These are phyloP conservation scores for Protomyctophum bolini DNA, from an alignment of 2,113 vertebrate species.

Conservation along the genomic window DNA sequence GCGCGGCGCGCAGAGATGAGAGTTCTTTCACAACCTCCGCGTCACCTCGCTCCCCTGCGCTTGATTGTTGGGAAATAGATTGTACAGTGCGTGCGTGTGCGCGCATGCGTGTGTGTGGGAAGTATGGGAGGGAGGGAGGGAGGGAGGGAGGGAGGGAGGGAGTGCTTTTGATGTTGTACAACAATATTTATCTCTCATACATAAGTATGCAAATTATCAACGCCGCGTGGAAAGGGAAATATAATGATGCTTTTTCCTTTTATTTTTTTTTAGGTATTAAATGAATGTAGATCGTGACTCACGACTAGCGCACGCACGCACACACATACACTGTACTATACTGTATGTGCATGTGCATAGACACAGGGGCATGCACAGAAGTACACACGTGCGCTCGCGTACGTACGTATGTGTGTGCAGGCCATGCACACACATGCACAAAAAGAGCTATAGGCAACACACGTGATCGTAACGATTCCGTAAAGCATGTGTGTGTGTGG, in stretches of 20 bases:
- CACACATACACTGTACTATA: constrained; percentile 33
- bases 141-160: constrained; percentile 31
- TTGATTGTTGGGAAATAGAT: constrained; percentile 61
- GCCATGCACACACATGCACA: too few species aligned
- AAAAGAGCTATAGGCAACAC: too few species aligned
- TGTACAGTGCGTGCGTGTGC: constrained; percentile 10
- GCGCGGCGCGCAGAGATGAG: constrained; percentile 36
- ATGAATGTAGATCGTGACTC: constrained; percentile 42
- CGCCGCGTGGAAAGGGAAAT: constrained; percentile 56
- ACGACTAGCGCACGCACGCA: not conserved
- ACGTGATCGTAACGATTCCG: too few species aligned
- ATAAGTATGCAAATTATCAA: constrained; percentile 54
- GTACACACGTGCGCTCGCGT: too few species aligned
- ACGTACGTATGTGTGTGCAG: too few species aligned
- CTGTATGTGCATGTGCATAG: too few species aligned
- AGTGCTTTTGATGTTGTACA: constrained; percentile 61
- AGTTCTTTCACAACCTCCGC: constrained; percentile 48
- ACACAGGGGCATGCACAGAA: too few species aligned
- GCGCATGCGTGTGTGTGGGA: constrained; percentile 1
- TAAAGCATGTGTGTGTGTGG: too few species aligned
- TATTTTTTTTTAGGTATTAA: constrained; percentile 56
- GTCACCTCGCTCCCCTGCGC: constrained; percentile 47
- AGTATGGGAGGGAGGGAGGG: constrained; percentile 21
- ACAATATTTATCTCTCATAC: constrained; percentile 50
- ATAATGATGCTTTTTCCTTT: constrained; percentile 34